phyloP scores from a whole-genome alignment of 2,113 vertebrate genomes.

The Mugil cephalus region DNA sequence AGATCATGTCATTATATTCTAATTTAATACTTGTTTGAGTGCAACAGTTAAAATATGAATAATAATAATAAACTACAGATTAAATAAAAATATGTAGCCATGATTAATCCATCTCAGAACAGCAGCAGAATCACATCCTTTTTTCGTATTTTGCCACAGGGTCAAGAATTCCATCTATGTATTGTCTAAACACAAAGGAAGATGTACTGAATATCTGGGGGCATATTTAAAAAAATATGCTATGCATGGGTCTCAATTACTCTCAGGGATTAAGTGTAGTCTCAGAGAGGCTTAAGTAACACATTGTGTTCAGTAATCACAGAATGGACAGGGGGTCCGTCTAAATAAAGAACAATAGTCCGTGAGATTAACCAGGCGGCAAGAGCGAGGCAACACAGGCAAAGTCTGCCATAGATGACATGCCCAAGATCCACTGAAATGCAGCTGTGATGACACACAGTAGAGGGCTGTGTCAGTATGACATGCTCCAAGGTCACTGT shows the following conservation, averaged over 20 bases:
- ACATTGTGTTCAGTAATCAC: slow-evolving; percentile 67
- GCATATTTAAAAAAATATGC: slow-evolving; percentile 48
- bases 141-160: background rate
- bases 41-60: too few species aligned
- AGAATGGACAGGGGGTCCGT: slow-evolving; percentile 52
- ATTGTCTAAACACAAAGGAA: slow-evolving; percentile 50
- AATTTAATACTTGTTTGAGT: too few species aligned
- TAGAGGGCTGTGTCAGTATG: slow-evolving; percentile 18
- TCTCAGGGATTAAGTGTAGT: slow-evolving; percentile 64
- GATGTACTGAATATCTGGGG: slow-evolving; percentile 25
- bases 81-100: background rate
- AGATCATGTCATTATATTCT: too few species aligned
- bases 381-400: slow-evolving; percentile 58
- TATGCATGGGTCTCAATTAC: slow-evolving; percentile 66
- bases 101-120: background rate
- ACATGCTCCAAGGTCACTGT: slow-evolving; percentile 62
- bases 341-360: slow-evolving; percentile 80
- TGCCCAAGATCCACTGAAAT: slow-evolving; percentile 64
- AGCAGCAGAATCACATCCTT: slow-evolving; percentile 13
- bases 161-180: slow-evolving; percentile 12
- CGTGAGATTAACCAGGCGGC: slow-evolving; percentile 75
- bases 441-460: slow-evolving; percentile 61
- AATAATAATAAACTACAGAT: too few species aligned
- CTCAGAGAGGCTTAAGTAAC: slow-evolving; percentile 41
- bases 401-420: slow-evolving; percentile 77